These are phyloP conservation scores for Corella eumyota DNA, from an alignment of 23 tunicate genomes.

Conservation along the genomic window DNA sequence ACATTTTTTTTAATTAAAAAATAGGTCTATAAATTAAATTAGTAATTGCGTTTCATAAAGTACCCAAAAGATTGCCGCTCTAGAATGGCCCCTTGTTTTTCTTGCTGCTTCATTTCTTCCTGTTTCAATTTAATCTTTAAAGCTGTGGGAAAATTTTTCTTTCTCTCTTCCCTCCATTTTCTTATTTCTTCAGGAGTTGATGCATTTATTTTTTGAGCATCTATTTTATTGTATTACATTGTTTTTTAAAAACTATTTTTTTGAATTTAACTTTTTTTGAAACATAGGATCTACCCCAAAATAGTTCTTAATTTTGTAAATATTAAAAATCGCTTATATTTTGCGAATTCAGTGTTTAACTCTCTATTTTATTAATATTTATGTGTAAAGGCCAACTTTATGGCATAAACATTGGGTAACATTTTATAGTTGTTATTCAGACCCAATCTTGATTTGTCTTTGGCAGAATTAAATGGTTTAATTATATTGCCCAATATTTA, in stretches of 20 bases:
- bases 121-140: constrained; percentile 30
- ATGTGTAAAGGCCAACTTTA: too few species aligned
- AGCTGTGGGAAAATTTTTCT: constrained; percentile 65
- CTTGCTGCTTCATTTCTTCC: constrained; percentile 6
- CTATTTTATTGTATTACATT: constrained; percentile 10
- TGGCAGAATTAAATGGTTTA: too few species aligned
- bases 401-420: too few species aligned
- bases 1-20: too few species aligned
- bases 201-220: constrained; percentile 32
- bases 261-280: too few species aligned
- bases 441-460: too few species aligned
- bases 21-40: neutral
- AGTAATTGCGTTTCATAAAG: neutral
- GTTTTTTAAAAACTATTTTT: neutral
- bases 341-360: too few species aligned
- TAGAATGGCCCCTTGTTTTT: constrained; percentile 40
- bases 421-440: too few species aligned
- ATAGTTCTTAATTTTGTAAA: too few species aligned
- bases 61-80: constrained; percentile 45
- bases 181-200: constrained; percentile 62
- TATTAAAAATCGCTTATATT: too few species aligned
- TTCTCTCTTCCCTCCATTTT: constrained; percentile 74
- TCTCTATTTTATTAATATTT: too few species aligned
- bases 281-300: too few species aligned
- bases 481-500: neutral